Evolutionary conservation across 2,797 vertebrate species (phyloP), one percentile per base, ranked within the genome.

Genomic region (Antennarius maculatus): DNA sequence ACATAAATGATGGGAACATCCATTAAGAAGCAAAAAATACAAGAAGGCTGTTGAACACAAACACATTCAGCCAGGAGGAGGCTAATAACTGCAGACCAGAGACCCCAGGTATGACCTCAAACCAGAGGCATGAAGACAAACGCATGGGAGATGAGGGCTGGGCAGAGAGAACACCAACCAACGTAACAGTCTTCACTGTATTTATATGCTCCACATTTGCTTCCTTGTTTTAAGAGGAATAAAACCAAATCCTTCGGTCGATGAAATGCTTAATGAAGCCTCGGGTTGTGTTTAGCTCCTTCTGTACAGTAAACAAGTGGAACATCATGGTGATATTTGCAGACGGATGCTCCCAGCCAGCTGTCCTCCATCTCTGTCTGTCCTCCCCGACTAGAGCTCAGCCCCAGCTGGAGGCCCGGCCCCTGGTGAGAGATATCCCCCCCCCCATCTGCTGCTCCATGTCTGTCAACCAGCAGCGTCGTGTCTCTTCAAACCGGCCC

Each of bases 381-480:
- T 59, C 45, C 14, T 16, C 28, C 61, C 55, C 55, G 64, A 66
- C 17, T 7, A 31, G 16, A 62, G 46, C 53, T 70, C 14, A 23
- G 57, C 69, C 80, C 66, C 66, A 80, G 68, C 77, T 77, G 78
- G 78, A 83, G 69, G 67, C 69, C 49, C 23, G 66, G 74, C 63
- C 80, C 71, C 58, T 8, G 13, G 71, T 66, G 41, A 62, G 64
- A 77, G 65, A 75, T 18, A 57, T 64, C 61, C 69, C 69, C 77
- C 72, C 4, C 69, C 77, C 72, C 4, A 47, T 79, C 69, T 79
- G 77, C 43, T 58, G 67, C 63, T 76, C 42, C 27, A n/a, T 68
- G 69, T 76, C 77, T 85, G 73, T 85, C 75, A 75, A 75, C 81
- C 74, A 69, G 60, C 6, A 6, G 52, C 76, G 81, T 72, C 76